phyloP scores from a whole-genome alignment of 2,113 vertebrate genomes.

The Sigmodon hispidus region DNA sequence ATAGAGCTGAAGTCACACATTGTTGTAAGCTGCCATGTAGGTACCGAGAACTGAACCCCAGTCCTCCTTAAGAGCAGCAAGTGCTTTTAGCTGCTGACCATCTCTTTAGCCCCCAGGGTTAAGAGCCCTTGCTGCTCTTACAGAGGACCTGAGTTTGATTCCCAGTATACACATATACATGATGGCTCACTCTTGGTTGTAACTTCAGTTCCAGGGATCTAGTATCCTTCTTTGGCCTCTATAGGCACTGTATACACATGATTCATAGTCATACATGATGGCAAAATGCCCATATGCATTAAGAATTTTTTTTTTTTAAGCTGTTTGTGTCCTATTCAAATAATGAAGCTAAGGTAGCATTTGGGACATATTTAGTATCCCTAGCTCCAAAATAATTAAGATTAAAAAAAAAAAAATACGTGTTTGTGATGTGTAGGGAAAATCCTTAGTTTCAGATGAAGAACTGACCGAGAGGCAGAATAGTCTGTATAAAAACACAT shows the following conservation, averaged over 20 bases:
- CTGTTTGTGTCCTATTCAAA: background rate
- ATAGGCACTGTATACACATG: background rate
- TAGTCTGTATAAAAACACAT: background rate
- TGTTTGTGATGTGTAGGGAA: background rate
- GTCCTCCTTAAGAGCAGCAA: too few relatives aligned
- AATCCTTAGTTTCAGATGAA: slow-evolving; percentile 16
- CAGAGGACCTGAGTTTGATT: background rate
- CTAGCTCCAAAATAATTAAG: slow-evolving; percentile 45
- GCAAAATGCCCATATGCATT: background rate
- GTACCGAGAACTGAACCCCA: background rate
- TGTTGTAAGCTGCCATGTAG: background rate
- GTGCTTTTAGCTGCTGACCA: background rate
- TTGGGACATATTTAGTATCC: slow-evolving; percentile 40
- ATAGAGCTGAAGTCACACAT: background rate
- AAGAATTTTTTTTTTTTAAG: too few relatives aligned
- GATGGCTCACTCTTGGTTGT: background rate
- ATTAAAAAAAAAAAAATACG: too few relatives aligned
- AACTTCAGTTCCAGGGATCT: background rate
- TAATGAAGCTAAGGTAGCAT: slow-evolving; percentile 24
- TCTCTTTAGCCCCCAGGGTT: background rate
- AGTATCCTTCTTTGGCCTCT: background rate
- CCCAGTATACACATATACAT: background rate
- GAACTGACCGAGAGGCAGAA: background rate
- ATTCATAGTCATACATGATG: background rate
- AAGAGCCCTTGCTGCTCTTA: background rate